Conservation (phyloP, 2,797 vertebrate species). For the Myotis planiceps region DNA sequence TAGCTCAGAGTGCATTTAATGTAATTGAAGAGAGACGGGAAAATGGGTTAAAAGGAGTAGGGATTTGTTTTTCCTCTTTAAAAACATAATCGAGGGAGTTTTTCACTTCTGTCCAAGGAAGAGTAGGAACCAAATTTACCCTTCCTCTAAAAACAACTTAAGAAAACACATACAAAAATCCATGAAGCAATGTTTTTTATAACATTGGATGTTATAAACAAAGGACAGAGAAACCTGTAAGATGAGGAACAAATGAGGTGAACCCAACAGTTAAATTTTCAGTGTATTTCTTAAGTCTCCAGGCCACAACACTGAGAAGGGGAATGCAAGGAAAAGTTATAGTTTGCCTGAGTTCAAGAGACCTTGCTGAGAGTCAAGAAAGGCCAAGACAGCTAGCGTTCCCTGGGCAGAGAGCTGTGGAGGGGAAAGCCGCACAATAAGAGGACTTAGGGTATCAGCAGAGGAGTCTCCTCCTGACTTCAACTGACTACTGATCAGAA, state of each 20-base stretch:
- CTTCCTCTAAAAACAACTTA: not conserved
- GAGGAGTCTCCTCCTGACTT: not conserved
- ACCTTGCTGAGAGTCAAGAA: not conserved
- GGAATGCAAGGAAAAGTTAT: not conserved
- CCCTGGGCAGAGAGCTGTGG: not conserved
- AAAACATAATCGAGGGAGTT: not conserved
- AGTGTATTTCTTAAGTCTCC: not conserved
- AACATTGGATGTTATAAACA: not conserved
- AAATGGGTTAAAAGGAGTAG: constrained; percentile 8
- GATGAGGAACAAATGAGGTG: not conserved
- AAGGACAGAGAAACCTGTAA: not conserved
- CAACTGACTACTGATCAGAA: not conserved
- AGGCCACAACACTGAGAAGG: not conserved
- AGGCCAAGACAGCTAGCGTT: not conserved
- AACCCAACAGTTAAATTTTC: not conserved
- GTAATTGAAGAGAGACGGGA: not conserved
- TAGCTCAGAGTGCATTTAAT: not conserved
- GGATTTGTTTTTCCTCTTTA: not conserved
- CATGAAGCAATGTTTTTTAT: not conserved
- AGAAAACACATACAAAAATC: not conserved
- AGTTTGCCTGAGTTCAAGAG: not conserved
- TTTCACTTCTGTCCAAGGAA: not conserved
- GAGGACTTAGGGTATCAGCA: not conserved
- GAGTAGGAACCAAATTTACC: not conserved
- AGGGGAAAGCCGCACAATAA: not conserved